Base-by-base conservation (phyloP, 64 coral and sea anemone genomes). In the Porites lutea region DNA sequence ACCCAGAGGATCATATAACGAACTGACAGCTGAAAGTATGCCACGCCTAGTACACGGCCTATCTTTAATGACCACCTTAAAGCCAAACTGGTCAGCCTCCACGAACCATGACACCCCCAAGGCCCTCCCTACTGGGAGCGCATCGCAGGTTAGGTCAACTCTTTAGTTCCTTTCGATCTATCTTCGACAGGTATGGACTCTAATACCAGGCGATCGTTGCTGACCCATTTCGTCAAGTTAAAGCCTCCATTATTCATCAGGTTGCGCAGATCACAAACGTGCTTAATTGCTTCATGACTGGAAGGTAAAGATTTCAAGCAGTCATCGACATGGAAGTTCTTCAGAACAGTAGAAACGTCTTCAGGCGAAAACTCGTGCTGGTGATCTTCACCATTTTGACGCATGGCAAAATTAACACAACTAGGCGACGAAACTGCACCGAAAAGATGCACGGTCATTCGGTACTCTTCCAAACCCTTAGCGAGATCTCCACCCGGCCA, bases 251-350 rank as follows among this genome's bases (percentile, higher is more conserved):
- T 54, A 15, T 23, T 10, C 50, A 78, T 72, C 2, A 73, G 61
- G 2, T 55, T 18, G 16, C 86, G 22, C 5, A 94, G 16, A 20
- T 78, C 44, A 19, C 75, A 13, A 21, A 94, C 65, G 23, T 69
- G 19, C 54, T 57, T 57, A 57, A 57, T 57, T 12, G 54, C 2
- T 57, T 9, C 54, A 57, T 12, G 7, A 12, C 54, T 57, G 7
- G 4, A 57, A 9, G 54, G 54, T 12, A 57, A 57, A 57, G 54
- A 57, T 57, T 57, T 43, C 61, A 89, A 52, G 27, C 92, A 94
- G 51, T 94, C 92, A 59, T 94, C 92, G 10, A 94, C 92, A 19
- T 92, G 87, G 54, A 92, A 88, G 27, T 88, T 94, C 51, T 50
- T 71, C 22, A 68, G 15, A 14, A 89, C 45, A 18, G 76, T 87